A percentile compares a stretch with the other conserved stretches of the same genome.
Conservation (phyloP, 2,113 vertebrate genomes). For the Indri indri region DNA sequence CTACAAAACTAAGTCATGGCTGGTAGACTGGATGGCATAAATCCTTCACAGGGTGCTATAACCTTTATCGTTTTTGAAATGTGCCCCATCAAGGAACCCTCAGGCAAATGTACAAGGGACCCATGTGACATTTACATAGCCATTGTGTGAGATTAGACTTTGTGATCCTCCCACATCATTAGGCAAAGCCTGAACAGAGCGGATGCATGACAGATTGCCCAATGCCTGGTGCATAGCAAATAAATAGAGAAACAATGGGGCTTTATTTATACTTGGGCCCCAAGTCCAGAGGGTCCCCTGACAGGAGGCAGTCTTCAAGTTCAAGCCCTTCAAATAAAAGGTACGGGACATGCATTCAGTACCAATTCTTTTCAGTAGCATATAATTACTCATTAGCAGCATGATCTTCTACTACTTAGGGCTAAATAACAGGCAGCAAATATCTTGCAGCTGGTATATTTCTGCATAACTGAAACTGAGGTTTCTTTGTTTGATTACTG, state of each 20-base stretch:
- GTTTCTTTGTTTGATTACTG: conserved; percentile 59
- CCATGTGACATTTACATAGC: conserved; percentile 72
- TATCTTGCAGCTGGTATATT: conserved; percentile 12
- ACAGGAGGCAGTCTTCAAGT: not conserved
- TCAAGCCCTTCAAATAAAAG: not conserved
- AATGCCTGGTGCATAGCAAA: not conserved
- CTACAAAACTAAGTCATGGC: conserved; percentile 73
- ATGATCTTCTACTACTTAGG: not conserved
- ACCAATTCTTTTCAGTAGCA: not conserved
- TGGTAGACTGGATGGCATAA: conserved; percentile 54
- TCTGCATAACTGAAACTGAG: not conserved
- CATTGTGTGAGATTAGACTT: conserved; percentile 60
- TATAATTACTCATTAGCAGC: not conserved
- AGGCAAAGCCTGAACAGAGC: conserved; percentile 35
- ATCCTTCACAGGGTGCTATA: conserved; percentile 71
- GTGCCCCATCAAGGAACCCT: conserved; percentile 61
- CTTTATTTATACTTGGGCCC: not conserved
- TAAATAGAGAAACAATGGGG: conserved; percentile 1
- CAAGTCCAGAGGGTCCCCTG: not conserved
- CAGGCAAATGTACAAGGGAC: conserved; percentile 66
- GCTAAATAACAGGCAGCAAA: conserved; percentile 32
- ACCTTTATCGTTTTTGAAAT: conserved; percentile 76
- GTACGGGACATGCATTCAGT: not conserved
- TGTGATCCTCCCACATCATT: conserved; percentile 66
- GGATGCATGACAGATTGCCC: conserved; percentile 39